Evolutionary conservation across 2,888 invertebrate genomes (phyloP).

Genomic region (Diachrysia chrysitis): DNA sequence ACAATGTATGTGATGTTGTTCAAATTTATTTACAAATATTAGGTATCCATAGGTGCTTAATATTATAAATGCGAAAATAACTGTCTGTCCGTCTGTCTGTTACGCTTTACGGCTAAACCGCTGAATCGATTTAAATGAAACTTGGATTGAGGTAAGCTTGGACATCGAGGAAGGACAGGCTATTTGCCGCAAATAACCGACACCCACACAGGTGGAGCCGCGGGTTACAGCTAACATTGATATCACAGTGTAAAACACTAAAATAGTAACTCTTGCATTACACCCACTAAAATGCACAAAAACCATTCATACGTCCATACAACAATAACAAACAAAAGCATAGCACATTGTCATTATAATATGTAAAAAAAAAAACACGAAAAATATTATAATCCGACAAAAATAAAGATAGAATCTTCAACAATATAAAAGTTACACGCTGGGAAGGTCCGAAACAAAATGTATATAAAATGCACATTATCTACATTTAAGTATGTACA

Average conservation of each 20-base stretch:
- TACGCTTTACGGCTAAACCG: too few species aligned
- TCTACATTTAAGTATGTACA: constrained; percentile 39
- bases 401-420: constrained; percentile 45
- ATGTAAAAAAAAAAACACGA: constrained; percentile 7
- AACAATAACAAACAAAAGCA: constrained; percentile 16
- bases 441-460: constrained; percentile 44
- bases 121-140: too few species aligned
- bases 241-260: not conserved
- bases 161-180: too few species aligned
- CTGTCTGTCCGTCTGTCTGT: too few species aligned
- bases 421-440: constrained; percentile 50
- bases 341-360: constrained; percentile 18
- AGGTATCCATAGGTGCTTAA: too few species aligned
- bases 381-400: constrained; percentile 20
- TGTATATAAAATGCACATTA: constrained; percentile 39
- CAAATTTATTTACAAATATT: too few species aligned
- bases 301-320: constrained; percentile 33
- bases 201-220: too few species aligned
- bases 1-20: too few species aligned
- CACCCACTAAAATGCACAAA: constrained; percentile 35
- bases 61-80: too few species aligned
- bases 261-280: not conserved
- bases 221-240: too few species aligned
- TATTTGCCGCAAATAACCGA: too few species aligned
- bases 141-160: too few species aligned